Percentiles rank a stretch among this genome's conserved stretches.
phyloP scores from a whole-genome alignment of 2,797 vertebrate genomes.

The Dendrocincla tyrannina region DNA sequence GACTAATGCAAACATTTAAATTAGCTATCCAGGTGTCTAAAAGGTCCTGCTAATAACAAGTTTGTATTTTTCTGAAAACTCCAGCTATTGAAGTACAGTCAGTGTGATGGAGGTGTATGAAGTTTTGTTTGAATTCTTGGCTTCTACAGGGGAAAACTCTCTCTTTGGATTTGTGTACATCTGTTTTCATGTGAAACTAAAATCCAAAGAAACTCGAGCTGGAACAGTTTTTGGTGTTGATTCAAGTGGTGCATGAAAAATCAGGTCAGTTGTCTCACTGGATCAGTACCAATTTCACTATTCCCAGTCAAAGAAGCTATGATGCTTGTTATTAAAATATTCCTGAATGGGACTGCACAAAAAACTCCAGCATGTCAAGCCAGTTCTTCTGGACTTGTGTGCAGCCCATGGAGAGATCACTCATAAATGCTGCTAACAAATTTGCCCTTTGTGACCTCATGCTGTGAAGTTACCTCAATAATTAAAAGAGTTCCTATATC shows the following conservation, averaged over 20 bases:
- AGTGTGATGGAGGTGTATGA: neutral
- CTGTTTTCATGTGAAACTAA: slow-evolving; percentile 37
- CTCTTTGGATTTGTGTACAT: slow-evolving; percentile 21
- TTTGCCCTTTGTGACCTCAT: slow-evolving; percentile 57
- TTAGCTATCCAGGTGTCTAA: neutral
- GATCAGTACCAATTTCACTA: slow-evolving; percentile 15
- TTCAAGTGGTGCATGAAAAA: slow-evolving; percentile 25
- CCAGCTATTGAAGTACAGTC: neutral
- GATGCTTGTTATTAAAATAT: neutral
- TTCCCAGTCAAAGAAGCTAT: slow-evolving; percentile 15
- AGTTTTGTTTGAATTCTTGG: slow-evolving; percentile 1
- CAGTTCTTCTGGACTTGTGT: neutral
- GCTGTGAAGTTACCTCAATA: slow-evolving; percentile 77
- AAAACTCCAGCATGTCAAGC: neutral
- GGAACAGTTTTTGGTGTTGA: slow-evolving; percentile 4
- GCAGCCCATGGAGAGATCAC: neutral
- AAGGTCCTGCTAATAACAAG: neutral
- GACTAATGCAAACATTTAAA: neutral
- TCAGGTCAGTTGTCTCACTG: slow-evolving; percentile 23
- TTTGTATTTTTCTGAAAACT: neutral
- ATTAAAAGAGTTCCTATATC: slow-evolving; percentile 77
- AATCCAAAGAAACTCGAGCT: slow-evolving; percentile 9
- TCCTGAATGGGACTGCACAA: neutral
- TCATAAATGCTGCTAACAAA: slow-evolving; percentile 58
- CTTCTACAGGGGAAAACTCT: neutral